Evolutionary conservation across 23 tunicate genomes (phyloP).

Genomic region (Halocynthia aurantium): DNA sequence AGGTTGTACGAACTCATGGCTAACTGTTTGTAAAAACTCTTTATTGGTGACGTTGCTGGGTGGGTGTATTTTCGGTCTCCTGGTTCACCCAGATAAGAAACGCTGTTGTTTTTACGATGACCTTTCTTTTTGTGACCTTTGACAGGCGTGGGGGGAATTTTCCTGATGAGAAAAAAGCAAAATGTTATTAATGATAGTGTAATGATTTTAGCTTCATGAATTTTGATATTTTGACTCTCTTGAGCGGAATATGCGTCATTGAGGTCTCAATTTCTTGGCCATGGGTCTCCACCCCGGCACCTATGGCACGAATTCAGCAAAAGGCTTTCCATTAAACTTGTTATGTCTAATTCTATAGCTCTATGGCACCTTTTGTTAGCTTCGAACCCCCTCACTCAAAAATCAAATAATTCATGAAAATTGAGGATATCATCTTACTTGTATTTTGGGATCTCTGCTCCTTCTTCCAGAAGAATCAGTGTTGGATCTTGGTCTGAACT

Average conservation of each 20-base stretch:
- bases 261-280: no score
- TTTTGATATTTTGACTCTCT: not conserved
- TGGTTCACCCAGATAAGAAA: slow-evolving; percentile 10
- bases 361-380: not conserved
- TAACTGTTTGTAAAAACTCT: slow-evolving; percentile 38
- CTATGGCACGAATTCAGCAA: no score
- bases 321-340: no score
- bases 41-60: slow-evolving; percentile 48
- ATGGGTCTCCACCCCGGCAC: no score
- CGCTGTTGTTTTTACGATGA: slow-evolving; percentile 22
- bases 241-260: no score
- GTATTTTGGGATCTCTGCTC: slow-evolving; percentile 41
- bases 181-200: not conserved
- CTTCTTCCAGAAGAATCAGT: slow-evolving; percentile 56
- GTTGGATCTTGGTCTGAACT: slow-evolving; percentile 48
- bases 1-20: slow-evolving; percentile 31
- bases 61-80: slow-evolving; percentile 30
- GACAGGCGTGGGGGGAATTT: slow-evolving; percentile 8
- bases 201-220: not conserved
- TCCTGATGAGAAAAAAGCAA: slow-evolving; percentile 1
- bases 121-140: slow-evolving; percentile 8
- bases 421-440: slow-evolving; percentile 10
- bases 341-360: no score
- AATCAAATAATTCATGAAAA: not conserved
- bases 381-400: not conserved